Evolutionary conservation across 2,113 vertebrate genomes (phyloP).

Genomic region (Circaetus cinerascens): DNA sequence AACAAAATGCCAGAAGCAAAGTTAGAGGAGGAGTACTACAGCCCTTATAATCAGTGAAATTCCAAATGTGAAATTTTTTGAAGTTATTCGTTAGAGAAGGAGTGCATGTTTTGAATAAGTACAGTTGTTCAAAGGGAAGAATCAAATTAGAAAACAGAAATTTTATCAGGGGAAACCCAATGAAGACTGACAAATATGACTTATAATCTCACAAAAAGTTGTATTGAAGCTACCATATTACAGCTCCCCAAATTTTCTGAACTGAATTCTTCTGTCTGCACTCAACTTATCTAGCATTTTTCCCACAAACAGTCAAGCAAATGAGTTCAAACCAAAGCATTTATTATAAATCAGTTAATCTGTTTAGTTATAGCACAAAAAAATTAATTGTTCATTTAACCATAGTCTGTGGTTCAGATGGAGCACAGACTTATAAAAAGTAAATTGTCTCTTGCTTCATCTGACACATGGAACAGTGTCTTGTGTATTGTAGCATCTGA

Average conservation of each 20-base stretch:
- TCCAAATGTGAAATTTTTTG: neutral
- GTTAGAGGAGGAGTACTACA: neutral
- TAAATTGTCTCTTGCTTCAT: neutral
- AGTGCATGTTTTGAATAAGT: neutral
- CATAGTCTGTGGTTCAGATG: neutral
- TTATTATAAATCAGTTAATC: neutral
- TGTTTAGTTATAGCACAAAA: neutral
- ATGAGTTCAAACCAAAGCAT: neutral
- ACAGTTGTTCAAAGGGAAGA: neutral
- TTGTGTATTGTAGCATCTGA: neutral
- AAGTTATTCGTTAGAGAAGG: neutral
- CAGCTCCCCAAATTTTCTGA: neutral
- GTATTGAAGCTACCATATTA: accelerated
- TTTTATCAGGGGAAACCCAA: neutral
- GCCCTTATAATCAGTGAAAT: neutral
- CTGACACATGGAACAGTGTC: neutral
- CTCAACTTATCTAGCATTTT: neutral
- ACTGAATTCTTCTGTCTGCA: neutral
- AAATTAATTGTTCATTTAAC: neutral
- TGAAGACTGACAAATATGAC: neutral
- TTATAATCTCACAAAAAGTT: neutral
- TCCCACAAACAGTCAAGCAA: neutral
- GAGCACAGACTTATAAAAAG: neutral
- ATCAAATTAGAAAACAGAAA: neutral
- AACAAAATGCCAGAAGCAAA: neutral